Conservation (phyloP, 92 coral and sea anemone genomes). For the Scolanthus callimorphus region DNA sequence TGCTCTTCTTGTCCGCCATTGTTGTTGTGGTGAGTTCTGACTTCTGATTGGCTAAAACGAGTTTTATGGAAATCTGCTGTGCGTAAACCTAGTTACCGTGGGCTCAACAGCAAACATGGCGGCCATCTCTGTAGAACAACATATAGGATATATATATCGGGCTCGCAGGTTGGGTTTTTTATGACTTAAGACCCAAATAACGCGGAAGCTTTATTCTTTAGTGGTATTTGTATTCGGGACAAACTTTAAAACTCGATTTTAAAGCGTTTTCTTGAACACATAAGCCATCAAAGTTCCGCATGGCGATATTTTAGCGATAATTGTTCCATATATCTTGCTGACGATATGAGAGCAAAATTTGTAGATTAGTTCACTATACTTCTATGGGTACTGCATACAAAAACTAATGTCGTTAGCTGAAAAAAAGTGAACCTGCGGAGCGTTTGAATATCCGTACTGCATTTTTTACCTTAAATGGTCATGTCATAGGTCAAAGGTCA, state of each 20-base stretch:
- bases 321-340: too few species aligned
- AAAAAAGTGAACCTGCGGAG: background rate
- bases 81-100: background rate
- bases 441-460: background rate
- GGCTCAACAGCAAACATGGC: constrained; percentile 1
- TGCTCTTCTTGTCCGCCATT: background rate
- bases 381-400: background rate
- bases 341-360: too few species aligned
- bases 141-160: background rate
- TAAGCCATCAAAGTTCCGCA: too few species aligned
- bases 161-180: background rate
- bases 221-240: too few species aligned
- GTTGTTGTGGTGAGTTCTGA: background rate
- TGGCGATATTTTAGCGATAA: too few species aligned
- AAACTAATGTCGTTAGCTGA: background rate
- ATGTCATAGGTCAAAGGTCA: background rate
- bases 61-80: background rate
- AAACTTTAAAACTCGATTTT: too few species aligned
- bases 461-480: background rate
- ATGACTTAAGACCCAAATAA: background rate
- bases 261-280: too few species aligned
- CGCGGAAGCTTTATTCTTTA: background rate
- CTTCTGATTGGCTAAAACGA: background rate
- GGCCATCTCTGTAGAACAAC: background rate
- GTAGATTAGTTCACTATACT: too few species aligned